Base-by-base conservation (phyloP, 2,113 vertebrate genomes). In the Oreochromis niloticus region DNA sequence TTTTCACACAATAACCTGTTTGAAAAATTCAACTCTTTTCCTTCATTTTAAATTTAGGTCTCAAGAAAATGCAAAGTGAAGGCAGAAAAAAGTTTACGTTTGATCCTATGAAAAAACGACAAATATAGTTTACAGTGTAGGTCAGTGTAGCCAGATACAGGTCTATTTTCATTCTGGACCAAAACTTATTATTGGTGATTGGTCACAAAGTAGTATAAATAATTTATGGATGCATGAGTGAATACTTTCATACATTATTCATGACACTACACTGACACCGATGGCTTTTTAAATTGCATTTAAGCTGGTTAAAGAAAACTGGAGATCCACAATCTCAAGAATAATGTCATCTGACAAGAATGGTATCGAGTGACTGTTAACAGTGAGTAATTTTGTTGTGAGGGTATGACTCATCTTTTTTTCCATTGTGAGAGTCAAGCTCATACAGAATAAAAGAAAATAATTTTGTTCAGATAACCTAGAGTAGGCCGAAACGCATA, bases 161-260 rank as follows among this genome's bases (percentile, higher is more conserved):
- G 46, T 36, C 24, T 52, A n/a, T 55, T 57, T 71, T 43, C 66
- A 43, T 71, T 41, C 22, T 14, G 22, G 36, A 85, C 43, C 55
- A 41, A 12, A 83, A 85, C 68, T 19, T 9, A 30, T 68, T 75
- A n/a, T 43, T 46, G 57, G 66, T 83, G 54, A 82, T 79, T 63
- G 32, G 85, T 83, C 85, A 85, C 13, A 27, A 73, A 73, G 68
- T 73, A 73, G n/a, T 46, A 17, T 3, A 19, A 75, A 85, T 80
- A 52, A 88, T 84, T 46, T 48, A 90, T 89, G 88, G 59, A 80
- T 75, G 24, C 14, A 32, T 19, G 50, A 52, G 30, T 9, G 14
- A 24, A 66, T 22, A 17, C 55, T 32, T 41, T 52, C 30, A 88
- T 94, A 30, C 68, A 93, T 94, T 88, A 92, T 91, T 90, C 80